Evolutionary conservation across 2,888 invertebrate species (phyloP).

Genomic region (Lepetodrilus schrolli): DNA sequence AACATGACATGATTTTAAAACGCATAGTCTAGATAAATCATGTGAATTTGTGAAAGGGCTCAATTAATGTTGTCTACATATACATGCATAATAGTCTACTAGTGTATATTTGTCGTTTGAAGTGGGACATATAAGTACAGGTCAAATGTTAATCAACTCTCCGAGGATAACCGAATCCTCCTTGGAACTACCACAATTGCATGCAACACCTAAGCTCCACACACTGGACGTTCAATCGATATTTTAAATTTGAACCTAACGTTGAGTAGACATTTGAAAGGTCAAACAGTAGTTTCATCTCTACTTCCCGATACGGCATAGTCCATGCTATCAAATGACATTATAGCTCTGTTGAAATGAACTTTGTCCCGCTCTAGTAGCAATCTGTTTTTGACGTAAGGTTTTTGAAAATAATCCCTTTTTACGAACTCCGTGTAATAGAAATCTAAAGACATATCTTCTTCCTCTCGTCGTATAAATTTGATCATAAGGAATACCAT

Average conservation of each 20-base stretch:
- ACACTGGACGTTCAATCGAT: neutral
- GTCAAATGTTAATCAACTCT: too few relatives aligned
- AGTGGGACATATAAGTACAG: too few relatives aligned
- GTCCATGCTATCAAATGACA: neutral
- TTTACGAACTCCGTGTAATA: constrained; percentile 65
- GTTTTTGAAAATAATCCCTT: constrained; percentile 50
- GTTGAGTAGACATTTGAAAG: neutral
- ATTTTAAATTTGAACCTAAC: neutral
- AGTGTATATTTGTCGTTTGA: too few relatives aligned
- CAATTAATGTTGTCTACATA: too few relatives aligned
- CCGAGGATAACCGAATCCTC: too few relatives aligned
- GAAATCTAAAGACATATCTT: constrained; percentile 57
- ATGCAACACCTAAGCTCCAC: neutral
- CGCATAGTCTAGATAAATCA: too few relatives aligned
- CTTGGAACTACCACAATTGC: too few relatives aligned
- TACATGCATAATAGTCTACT: too few relatives aligned
- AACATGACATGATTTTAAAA: too few relatives aligned
- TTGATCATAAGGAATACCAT: constrained; percentile 66
- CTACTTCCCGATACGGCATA: neutral
- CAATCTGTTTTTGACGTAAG: constrained; percentile 39
- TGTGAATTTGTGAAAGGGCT: too few relatives aligned
- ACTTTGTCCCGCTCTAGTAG: constrained; percentile 33
- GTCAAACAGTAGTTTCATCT: constrained; percentile 13
- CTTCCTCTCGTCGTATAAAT: constrained; percentile 62
- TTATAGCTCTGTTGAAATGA: neutral